These are phyloP conservation scores for Drosophila niveifrons DNA, from an alignment of 2,888 invertebrate genomes.

Conservation along the genomic window DNA sequence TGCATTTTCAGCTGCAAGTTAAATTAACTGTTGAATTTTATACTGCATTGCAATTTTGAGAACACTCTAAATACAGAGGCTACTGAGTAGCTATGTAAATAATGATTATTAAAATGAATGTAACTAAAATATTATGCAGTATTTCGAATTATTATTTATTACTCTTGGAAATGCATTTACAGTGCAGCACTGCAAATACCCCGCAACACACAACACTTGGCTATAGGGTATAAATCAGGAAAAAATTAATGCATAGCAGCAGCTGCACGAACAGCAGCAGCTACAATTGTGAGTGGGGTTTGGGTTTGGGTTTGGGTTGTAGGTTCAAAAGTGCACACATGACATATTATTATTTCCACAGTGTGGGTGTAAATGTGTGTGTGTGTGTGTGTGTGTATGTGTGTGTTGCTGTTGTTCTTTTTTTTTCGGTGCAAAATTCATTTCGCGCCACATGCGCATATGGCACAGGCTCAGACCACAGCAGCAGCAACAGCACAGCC, in stretches of 20 bases:
- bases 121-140: too few relatives aligned
- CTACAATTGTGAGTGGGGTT: slow-evolving; percentile 15
- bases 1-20: too few relatives aligned
- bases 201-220: neutral
- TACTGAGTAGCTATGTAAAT: too few relatives aligned
- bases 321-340: slow-evolving; percentile 71
- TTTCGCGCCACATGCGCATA: slow-evolving; percentile 79
- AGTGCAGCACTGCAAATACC: neutral
- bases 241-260: slow-evolving; percentile 41
- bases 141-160: too few relatives aligned
- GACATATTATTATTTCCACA: slow-evolving; percentile 69
- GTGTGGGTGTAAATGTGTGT: slow-evolving; percentile 11
- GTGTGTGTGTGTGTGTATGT: slow-evolving; percentile 14
- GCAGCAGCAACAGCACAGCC: slow-evolving; percentile 14
- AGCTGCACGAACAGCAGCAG: slow-evolving; percentile 29
- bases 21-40: too few relatives aligned
- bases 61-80: too few relatives aligned
- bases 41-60: too few relatives aligned
- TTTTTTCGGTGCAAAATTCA: slow-evolving; percentile 61
- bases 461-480: slow-evolving; percentile 71
- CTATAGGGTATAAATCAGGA: slow-evolving; percentile 16
- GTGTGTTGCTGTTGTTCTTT: slow-evolving; percentile 34
- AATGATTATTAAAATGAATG: too few relatives aligned
- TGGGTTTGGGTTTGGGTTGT: slow-evolving; percentile 18
- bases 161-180: too few relatives aligned